These are phyloP conservation scores for Netelia melanura DNA, from an alignment of 2,888 invertebrate species.

Conservation along the genomic window DNA sequence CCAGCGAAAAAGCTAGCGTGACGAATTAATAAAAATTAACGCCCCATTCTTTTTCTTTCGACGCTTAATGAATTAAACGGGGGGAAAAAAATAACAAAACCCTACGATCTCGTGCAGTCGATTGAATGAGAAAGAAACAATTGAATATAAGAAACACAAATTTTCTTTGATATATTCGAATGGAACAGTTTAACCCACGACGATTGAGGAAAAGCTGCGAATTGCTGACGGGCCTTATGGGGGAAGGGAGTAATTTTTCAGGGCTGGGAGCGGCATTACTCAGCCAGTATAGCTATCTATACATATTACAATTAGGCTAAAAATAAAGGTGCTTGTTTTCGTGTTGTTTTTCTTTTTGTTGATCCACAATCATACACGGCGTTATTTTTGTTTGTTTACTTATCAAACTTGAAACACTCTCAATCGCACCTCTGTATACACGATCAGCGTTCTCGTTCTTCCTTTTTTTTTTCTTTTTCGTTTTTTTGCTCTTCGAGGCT, in stretches of 20 bases:
- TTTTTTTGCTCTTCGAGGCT: constrained; percentile 64
- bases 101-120: constrained; percentile 22
- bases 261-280: constrained; percentile 13
- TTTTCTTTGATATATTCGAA: constrained; percentile 39
- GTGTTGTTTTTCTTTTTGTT: constrained; percentile 48
- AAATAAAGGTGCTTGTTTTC: constrained; percentile 77
- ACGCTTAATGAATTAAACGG: constrained; percentile 17
- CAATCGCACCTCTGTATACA: constrained; percentile 71
- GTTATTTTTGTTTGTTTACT: constrained; percentile 73
- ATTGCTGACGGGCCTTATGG: constrained; percentile 1
- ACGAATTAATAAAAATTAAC: constrained; percentile 17
- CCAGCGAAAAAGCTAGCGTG: constrained; percentile 20
- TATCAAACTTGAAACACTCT: constrained; percentile 75
- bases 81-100: constrained; percentile 8
- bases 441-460: constrained; percentile 66
- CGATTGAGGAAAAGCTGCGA: constrained; percentile 41
- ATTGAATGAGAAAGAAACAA: constrained; percentile 44
- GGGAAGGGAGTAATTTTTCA: constrained; percentile 3
- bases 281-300: constrained; percentile 72
- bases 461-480: constrained; percentile 28
- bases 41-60: constrained; percentile 19
- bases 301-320: constrained; percentile 80
- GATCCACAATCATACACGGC: constrained; percentile 68
- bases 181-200: constrained; percentile 22
- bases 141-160: constrained; percentile 16